These are phyloP conservation scores for Subanguina moxae DNA, from an alignment of 1,140 invertebrate genomes.

Conservation along the genomic window DNA sequence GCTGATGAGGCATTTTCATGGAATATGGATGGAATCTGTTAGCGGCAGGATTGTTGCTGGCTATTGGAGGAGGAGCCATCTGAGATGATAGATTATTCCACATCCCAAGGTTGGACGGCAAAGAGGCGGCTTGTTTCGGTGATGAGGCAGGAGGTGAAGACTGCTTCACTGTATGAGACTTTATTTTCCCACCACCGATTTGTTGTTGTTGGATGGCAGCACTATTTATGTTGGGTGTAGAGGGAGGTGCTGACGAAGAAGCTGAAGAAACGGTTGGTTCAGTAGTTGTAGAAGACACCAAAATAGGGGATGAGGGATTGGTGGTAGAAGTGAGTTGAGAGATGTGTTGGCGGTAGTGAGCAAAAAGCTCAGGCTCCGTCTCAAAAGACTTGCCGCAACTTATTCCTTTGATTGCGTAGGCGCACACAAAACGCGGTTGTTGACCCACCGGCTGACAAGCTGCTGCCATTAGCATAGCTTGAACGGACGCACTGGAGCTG, in stretches of 20 bases:
- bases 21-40: too few relatives aligned
- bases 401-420: not conserved
- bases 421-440: not conserved
- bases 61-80: too few relatives aligned
- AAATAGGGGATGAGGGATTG: not conserved
- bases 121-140: too few relatives aligned
- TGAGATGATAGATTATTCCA: too few relatives aligned
- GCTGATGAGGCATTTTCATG: too few relatives aligned
- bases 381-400: not conserved
- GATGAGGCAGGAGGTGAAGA: too few relatives aligned
- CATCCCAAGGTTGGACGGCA: too few relatives aligned
- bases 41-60: too few relatives aligned
- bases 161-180: too few relatives aligned
- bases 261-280: not conserved
- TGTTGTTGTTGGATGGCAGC: not conserved
- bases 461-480: not conserved
- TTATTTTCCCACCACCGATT: not conserved
- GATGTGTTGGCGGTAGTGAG: not conserved
- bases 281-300: not conserved
- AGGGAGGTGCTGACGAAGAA: not conserved
- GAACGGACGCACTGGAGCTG: not conserved
- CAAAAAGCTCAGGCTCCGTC: not conserved
- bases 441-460: conserved; percentile 2
- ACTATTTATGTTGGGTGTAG: not conserved
- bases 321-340: not conserved